phyloP scores from a whole-genome alignment of 2,888 invertebrate species.

The Lepidocyrtoides sp. region DNA sequence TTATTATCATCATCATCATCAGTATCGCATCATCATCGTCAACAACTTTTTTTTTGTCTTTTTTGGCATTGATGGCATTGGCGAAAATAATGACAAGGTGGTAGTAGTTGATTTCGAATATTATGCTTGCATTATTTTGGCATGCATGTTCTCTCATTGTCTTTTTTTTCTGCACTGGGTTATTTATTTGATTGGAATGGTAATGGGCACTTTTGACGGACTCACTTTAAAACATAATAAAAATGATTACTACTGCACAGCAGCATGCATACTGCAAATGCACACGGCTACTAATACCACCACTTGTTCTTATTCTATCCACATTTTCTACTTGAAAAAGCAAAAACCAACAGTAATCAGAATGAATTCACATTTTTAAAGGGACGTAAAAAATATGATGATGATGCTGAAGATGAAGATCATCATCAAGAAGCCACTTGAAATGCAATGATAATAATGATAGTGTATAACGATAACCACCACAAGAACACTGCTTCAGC shows the following conservation, averaged over 20 bases:
- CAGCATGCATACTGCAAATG: background rate
- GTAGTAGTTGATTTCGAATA: no score
- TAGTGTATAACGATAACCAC: no score
- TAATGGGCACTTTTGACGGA: constrained; percentile 40
- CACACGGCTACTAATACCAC: background rate
- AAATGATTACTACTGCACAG: constrained; percentile 15
- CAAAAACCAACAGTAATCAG: background rate
- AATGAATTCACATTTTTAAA: background rate
- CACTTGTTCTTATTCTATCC: background rate
- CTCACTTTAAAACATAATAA: constrained; percentile 17
- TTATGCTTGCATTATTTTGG: background rate
- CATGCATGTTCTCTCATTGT: no score
- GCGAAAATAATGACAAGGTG: background rate
- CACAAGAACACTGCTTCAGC: no score
- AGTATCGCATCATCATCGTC: constrained; percentile 4
- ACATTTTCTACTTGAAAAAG: background rate
- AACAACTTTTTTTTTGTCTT: background rate
- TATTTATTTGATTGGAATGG: constrained; percentile 44
- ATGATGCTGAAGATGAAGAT: background rate
- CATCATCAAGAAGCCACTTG: no score
- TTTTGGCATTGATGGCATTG: background rate
- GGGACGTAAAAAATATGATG: background rate
- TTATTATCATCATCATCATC: background rate
- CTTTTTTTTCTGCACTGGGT: background rate
- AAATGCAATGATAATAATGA: background rate